Conservation (phyloP, 2,888 invertebrate species). For the Cerastis leucographa region DNA sequence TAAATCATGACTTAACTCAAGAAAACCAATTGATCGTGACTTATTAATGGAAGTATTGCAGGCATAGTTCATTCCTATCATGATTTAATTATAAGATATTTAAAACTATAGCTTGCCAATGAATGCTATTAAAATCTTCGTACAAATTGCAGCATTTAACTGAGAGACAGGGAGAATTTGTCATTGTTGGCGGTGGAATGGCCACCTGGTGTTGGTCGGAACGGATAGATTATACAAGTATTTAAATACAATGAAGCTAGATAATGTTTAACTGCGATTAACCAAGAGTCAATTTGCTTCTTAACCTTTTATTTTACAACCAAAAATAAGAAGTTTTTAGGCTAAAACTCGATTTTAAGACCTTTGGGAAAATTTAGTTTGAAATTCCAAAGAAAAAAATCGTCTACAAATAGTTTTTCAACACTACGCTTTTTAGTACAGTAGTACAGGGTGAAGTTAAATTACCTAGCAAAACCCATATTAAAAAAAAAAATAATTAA, state of each 20-base stretch:
- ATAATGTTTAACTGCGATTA: neutral
- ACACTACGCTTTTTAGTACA: too few relatives aligned
- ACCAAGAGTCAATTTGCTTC: neutral
- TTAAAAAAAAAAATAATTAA: too few relatives aligned
- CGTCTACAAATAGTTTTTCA: too few relatives aligned
- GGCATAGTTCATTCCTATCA: neutral
- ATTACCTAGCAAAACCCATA: too few relatives aligned
- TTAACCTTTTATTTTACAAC: neutral
- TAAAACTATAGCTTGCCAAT: slow-evolving; percentile 15
- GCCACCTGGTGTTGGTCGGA: neutral
- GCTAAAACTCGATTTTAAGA: neutral
- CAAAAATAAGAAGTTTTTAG: neutral
- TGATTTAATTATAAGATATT: slow-evolving; percentile 42
- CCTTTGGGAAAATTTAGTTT: too few relatives aligned
- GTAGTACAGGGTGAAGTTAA: too few relatives aligned
- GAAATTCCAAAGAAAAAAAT: too few relatives aligned
- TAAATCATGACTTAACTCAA: slow-evolving; percentile 7
- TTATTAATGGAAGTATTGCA: slow-evolving; percentile 8
- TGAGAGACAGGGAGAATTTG: slow-evolving; percentile 21
- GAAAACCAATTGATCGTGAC: slow-evolving; percentile 20
- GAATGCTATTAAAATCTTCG: slow-evolving; percentile 12
- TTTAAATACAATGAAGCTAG: neutral
- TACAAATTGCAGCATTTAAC: slow-evolving; percentile 15
- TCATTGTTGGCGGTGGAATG: neutral
- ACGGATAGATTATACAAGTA: neutral